Base-by-base conservation (phyloP, 2,888 invertebrate genomes). In the Torymus texanus region DNA sequence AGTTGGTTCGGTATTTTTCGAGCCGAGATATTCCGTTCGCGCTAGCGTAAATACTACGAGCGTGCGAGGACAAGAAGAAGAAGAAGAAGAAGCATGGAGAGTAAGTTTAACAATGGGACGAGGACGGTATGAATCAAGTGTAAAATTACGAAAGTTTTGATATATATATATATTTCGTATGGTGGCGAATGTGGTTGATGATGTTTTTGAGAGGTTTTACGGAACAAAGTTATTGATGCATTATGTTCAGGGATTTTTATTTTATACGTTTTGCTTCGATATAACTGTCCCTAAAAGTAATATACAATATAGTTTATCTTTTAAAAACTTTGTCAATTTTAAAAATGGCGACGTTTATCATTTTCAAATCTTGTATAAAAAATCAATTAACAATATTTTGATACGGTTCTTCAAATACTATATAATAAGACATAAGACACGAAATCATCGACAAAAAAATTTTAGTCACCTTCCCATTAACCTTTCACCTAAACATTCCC, bases 111-210 rank as follows among this genome's bases (percentile, higher is more conserved):
- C 68, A 78, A 78, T 63, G 58, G 62, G 67, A 61, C 55, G 68
- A 62, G 29, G 29, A 56, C 21, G 16, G 41, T 59, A 68, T 73
- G 68, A 68, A 73, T 78, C 78, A 68, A 66, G 61, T 59, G 41
- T 18, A 72, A 75, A 75, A 75, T 75, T 75, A 75, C 68, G 50
- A 68, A 75, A 76, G 50, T 76, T 76, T 71, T 63, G 76, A 76
- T 76, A 8, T 76, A 76, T 76, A 76, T 76, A 8, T 76, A 76
- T 76, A 24, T 70, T 10, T 18, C 10, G 16, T 14, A 29, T 16
- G n/a, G 18, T 13, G 2, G 16, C 24, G 10, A 59, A 61, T 29
- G 18, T 51, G 50, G 50, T 71, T 76, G 50, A 71, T 65, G 55
- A 65, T 76, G 24, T 71, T 76, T 76, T 50, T 10, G 16, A 70